These are phyloP conservation scores for Cossypha niveicapilla DNA, from an alignment of 2,797 vertebrate genomes.

Conservation along the genomic window DNA sequence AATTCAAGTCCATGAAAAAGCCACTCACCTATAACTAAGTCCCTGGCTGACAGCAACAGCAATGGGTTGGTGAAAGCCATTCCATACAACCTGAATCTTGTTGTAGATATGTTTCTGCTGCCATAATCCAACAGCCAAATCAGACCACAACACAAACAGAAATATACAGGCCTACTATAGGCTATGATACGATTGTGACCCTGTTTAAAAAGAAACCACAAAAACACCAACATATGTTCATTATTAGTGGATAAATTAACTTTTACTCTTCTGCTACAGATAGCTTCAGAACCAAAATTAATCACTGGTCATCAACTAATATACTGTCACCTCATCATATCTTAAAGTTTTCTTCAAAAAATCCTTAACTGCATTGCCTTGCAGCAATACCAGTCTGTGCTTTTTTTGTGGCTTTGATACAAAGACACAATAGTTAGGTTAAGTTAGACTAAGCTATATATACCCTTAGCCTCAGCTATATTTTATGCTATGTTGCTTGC, in stretches of 20 bases:
- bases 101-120: conserved; percentile 83
- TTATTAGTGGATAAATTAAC: not conserved
- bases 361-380: not conserved
- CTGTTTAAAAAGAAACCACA: conserved; percentile 66
- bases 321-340: not conserved
- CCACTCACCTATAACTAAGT: conserved; percentile 91
- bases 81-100: conserved; percentile 90
- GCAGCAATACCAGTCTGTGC: not conserved
- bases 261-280: not conserved
- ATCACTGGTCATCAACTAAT: not conserved
- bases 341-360: not conserved
- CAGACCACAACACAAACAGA: conserved; percentile 97
- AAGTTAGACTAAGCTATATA: not conserved
- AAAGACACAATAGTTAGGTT: not conserved
- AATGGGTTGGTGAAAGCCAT: conserved; percentile 91
- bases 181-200: conserved; percentile 99
- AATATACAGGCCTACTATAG: conserved; percentile 98
- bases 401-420: not conserved
- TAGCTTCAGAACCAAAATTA: not conserved
- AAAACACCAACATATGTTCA: not conserved
- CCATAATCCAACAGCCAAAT: conserved; percentile 95
- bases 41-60: conserved; percentile 89
- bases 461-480: not conserved
- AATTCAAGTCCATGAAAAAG: not conserved
- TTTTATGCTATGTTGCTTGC: not conserved